Conservation (phyloP, 2,797 vertebrate genomes). For the Paramormyrops hopkinsi region DNA sequence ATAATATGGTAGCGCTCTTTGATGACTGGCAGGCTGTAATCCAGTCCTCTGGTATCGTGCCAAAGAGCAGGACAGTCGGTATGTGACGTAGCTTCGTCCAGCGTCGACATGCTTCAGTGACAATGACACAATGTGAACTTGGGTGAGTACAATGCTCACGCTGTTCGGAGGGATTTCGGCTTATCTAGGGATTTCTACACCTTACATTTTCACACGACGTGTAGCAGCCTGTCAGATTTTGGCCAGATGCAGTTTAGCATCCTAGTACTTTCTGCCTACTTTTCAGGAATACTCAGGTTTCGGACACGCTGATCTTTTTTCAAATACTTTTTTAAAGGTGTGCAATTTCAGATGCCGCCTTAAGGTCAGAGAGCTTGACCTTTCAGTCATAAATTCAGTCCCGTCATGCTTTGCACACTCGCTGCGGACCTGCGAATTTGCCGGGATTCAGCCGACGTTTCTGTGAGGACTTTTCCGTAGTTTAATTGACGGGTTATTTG, state of each 20-base stretch:
- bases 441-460: not conserved
- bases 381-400: not conserved
- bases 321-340: not conserved
- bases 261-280: not conserved
- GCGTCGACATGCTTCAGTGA: not conserved
- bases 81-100: not conserved
- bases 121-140: not conserved
- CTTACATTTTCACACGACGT: not conserved
- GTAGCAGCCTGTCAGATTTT: not conserved
- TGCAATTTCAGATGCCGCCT: not conserved
- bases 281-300: not conserved
- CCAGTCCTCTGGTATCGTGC: not conserved
- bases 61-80: not conserved
- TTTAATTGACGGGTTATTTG: constrained; percentile 1
- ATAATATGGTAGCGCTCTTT: not conserved
- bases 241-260: not conserved
- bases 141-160: not conserved
- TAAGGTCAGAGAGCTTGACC: not conserved
- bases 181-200: not conserved
- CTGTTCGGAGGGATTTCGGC: not conserved
- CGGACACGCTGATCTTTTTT: not conserved
- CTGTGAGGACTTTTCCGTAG: not conserved
- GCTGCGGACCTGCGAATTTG: not conserved
- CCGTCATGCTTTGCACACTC: too few species aligned
- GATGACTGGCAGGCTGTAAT: not conserved